Percentiles rank a stretch among this genome's conserved stretches.
Evolutionary conservation across 1,140 invertebrate species (phyloP).

Genomic region (Drosophila ficusphila): DNA sequence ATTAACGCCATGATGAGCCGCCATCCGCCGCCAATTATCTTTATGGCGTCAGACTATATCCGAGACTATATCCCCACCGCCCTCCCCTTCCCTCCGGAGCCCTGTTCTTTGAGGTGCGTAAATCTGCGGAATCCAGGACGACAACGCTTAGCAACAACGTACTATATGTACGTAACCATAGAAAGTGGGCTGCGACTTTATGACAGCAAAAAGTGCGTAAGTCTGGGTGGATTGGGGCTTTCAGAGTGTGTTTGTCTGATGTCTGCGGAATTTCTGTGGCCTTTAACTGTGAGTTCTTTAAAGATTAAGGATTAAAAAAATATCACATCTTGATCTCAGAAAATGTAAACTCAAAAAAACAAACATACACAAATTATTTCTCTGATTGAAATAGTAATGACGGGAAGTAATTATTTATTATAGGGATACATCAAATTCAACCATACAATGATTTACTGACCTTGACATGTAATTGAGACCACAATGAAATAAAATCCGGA

Average conservation of each 20-base stretch:
- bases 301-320: neutral
- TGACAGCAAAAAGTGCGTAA: constrained; percentile 6
- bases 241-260: neutral
- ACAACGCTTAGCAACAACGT: constrained; percentile 22
- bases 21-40: constrained; percentile 22
- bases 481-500: neutral
- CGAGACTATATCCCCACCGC: no score
- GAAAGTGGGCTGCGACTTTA: constrained; percentile 15
- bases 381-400: no score
- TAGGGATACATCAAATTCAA: no score
- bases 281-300: constrained; percentile 7
- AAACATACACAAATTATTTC: no score
- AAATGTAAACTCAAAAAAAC: no score
- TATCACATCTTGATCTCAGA: no score
- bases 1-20: constrained; percentile 21
- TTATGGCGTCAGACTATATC: constrained; percentile 18
- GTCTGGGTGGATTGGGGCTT: constrained; percentile 9
- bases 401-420: no score
- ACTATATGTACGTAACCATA: no score
- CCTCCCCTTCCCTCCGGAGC: neutral
- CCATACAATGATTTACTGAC: neutral
- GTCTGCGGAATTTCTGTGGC: neutral
- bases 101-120: constrained; percentile 1
- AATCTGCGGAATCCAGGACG: constrained; percentile 16
- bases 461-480: neutral